Percentiles rank a stretch among this genome's conserved stretches.
Evolutionary conservation across 2,113 vertebrate species (phyloP).

Genomic region (Datnioides undecimradiatus): DNA sequence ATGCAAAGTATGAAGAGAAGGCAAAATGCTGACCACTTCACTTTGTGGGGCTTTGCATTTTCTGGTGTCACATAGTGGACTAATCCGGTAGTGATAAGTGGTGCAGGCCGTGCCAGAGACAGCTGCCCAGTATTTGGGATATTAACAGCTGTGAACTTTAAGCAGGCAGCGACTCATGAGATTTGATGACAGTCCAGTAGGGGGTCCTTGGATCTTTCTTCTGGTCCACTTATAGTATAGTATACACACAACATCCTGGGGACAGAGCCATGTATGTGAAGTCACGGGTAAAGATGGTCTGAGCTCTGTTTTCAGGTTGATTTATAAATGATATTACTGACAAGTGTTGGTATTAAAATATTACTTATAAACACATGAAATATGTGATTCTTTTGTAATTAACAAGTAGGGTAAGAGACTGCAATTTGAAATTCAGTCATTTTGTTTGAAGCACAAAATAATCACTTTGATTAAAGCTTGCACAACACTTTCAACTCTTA

Average conservation of each 20-base stretch:
- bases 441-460: too few species aligned
- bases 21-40: conserved; percentile 49
- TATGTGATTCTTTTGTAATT: not conserved
- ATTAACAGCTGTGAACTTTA: conserved; percentile 79
- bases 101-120: conserved; percentile 50
- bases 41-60: conserved; percentile 38
- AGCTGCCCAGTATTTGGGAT: conserved; percentile 74
- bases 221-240: conserved; percentile 36
- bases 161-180: conserved; percentile 63
- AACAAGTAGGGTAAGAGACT: not conserved
- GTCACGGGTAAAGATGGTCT: conserved; percentile 47
- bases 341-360: not conserved
- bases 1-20: conserved; percentile 15
- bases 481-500: too few species aligned
- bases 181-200: conserved; percentile 66
- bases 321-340: conserved; percentile 6
- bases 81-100: conserved; percentile 67
- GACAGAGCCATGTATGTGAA: conserved; percentile 30
- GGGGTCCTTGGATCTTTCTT: conserved; percentile 44
- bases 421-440: not conserved
- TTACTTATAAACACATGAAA: not conserved
- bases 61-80: conserved; percentile 33
- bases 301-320: not conserved
- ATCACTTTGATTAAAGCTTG: too few species aligned
- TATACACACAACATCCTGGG: conserved; percentile 31